Conservation (phyloP, 2,113 vertebrate species). For the Ranitomeya imitator region DNA sequence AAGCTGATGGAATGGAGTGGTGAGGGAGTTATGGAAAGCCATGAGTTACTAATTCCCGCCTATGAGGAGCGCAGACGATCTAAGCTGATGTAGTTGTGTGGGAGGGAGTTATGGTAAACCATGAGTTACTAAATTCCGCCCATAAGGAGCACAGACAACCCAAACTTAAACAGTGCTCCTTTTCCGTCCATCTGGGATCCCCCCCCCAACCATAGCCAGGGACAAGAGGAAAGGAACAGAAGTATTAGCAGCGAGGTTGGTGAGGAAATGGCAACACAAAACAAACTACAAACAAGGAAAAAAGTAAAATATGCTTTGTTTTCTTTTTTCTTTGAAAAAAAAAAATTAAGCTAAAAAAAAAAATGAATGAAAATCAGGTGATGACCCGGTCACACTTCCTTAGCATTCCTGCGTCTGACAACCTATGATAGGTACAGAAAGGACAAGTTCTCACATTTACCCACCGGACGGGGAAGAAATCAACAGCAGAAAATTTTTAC, state of each 20-base stretch:
- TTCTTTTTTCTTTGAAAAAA: constrained; percentile 51
- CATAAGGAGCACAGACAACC: background rate
- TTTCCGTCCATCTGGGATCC: background rate
- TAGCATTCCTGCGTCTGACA: constrained; percentile 55
- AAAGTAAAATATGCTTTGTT: constrained; percentile 56
- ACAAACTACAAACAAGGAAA: constrained; percentile 61
- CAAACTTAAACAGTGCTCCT: background rate
- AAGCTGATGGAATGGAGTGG: too few species aligned
- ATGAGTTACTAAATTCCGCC: background rate
- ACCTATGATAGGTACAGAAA: constrained; percentile 71
- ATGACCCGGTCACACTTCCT: constrained; percentile 27
- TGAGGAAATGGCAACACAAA: constrained; percentile 64
- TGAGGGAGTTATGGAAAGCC: too few species aligned
- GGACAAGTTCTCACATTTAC: constrained; percentile 74
- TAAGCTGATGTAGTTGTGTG: too few species aligned
- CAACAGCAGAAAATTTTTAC: background rate
- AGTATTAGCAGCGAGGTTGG: constrained; percentile 74
- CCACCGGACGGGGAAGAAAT: background rate
- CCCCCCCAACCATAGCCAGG: constrained; percentile 68
- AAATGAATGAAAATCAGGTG: constrained; percentile 56
- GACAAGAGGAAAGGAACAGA: constrained; percentile 76
- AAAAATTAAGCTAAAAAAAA: background rate
- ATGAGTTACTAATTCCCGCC: too few species aligned
- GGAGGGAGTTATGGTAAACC: too few species aligned
- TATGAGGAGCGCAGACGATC: too few species aligned